Conservation (phyloP, 2,888 invertebrate genomes). For the Drosophila leonis region DNA sequence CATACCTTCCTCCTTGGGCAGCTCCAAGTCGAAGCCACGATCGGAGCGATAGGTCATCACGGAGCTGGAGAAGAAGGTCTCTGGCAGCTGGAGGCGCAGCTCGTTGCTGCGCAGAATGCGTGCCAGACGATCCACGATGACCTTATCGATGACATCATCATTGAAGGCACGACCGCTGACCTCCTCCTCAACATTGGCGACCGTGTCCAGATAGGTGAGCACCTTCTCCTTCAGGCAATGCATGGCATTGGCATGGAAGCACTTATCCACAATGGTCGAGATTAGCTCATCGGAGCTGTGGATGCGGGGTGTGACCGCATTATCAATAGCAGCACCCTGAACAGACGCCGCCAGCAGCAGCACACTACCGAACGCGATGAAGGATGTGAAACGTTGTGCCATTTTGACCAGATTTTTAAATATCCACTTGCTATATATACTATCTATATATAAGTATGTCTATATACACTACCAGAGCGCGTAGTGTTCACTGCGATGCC, state of each 20-base stretch:
- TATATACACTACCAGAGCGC: slow-evolving; percentile 69
- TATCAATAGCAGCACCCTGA: slow-evolving; percentile 86
- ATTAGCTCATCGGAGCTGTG: slow-evolving; percentile 90
- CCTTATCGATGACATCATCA: slow-evolving; percentile 89
- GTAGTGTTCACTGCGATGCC: slow-evolving; percentile 82
- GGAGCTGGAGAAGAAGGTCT: slow-evolving; percentile 89
- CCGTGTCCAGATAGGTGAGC: slow-evolving; percentile 90
- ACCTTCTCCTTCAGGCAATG: slow-evolving; percentile 92
- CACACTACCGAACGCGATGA: slow-evolving; percentile 87
- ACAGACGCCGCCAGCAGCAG: slow-evolving; percentile 86
- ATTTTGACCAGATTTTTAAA: slow-evolving; percentile 58
- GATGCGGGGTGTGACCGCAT: slow-evolving; percentile 87
- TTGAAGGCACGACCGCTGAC: slow-evolving; percentile 87
- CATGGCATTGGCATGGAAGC: slow-evolving; percentile 89
- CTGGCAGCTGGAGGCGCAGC: slow-evolving; percentile 90
- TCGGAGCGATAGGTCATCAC: slow-evolving; percentile 89
- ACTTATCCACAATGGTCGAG: slow-evolving; percentile 90
- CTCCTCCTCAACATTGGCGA: slow-evolving; percentile 88
- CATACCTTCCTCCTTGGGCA: slow-evolving; percentile 86
- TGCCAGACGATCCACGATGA: slow-evolving; percentile 90
- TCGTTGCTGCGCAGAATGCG: slow-evolving; percentile 91
- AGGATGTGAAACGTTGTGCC: slow-evolving; percentile 85
- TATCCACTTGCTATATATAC: slow-evolving; percentile 20
- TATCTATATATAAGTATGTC: slow-evolving; percentile 9
- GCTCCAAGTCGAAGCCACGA: slow-evolving; percentile 88